Evolutionary conservation across 2,113 vertebrate genomes (phyloP).

Genomic region (Pseudorasbora parva): DNA sequence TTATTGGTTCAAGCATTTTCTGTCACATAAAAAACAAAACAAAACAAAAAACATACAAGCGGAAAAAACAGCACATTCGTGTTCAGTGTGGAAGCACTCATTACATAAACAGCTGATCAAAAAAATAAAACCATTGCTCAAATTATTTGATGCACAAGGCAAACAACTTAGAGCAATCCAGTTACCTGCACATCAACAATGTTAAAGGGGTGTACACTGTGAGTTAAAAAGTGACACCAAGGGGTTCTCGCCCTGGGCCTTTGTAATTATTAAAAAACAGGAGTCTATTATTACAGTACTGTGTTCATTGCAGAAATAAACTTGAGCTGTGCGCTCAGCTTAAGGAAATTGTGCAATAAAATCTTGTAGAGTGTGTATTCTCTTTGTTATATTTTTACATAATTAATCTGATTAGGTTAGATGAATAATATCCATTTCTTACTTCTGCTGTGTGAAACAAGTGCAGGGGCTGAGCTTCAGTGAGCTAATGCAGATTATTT

Average conservation of each 20-base stretch:
- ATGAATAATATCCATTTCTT: neutral
- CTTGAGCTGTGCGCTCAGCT: neutral
- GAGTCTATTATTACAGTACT: neutral
- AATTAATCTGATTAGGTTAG: neutral
- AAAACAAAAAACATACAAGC: no score
- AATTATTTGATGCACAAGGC: no score
- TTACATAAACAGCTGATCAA: no score
- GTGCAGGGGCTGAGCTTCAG: neutral
- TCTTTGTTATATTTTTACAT: neutral
- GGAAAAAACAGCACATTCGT: no score
- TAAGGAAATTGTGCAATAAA: neutral
- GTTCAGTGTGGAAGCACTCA: no score
- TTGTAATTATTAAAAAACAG: neutral
- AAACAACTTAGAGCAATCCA: no score
- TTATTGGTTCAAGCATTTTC: no score
- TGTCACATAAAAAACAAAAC: no score
- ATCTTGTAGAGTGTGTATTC: neutral
- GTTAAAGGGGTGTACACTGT: no score
- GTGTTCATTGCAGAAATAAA: neutral
- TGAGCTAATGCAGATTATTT: neutral
- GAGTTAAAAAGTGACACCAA: no score
- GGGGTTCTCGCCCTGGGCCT: neutral
- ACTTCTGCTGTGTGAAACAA: neutral
- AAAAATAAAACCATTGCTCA: no score
- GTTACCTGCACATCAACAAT: no score